Conservation (phyloP, 2,113 vertebrate genomes). For the Hippocampus comes region DNA sequence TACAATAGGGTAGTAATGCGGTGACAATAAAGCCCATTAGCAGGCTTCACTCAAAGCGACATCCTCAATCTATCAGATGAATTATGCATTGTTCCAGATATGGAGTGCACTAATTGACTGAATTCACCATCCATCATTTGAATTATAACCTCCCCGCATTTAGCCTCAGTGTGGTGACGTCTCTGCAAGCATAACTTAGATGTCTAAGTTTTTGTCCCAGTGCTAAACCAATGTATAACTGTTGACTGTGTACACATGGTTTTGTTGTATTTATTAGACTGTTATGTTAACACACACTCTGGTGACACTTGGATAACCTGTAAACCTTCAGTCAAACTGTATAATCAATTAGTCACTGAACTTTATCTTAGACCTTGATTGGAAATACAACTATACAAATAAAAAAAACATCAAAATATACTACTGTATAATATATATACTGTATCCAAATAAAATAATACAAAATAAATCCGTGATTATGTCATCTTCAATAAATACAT, state of each 20-base stretch:
- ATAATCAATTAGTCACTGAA: too few species aligned
- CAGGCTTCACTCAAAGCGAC: constrained; percentile 65
- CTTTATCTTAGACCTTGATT: too few species aligned
- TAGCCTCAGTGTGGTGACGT: neutral
- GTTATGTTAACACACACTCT: neutral
- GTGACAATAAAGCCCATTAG: constrained; percentile 66
- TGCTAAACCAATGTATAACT: neutral
- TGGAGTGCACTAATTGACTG: constrained; percentile 58
- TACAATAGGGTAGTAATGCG: constrained; percentile 31
- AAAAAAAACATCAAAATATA: too few species aligned
- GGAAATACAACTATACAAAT: too few species aligned
- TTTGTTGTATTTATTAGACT: neutral
- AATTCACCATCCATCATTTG: constrained; percentile 56
- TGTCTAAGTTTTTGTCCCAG: neutral
- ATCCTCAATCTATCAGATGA: constrained; percentile 65
- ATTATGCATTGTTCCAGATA: constrained; percentile 73
- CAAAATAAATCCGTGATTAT: too few species aligned
- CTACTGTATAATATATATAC: too few species aligned
- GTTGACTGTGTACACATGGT: neutral
- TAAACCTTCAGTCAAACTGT: neutral
- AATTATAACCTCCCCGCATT: constrained; percentile 39
- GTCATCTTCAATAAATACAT: too few species aligned
- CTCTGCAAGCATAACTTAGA: neutral
- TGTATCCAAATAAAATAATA: too few species aligned
- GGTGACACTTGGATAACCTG: neutral